These are phyloP conservation scores for Ophraella communa DNA, from an alignment of 2,888 invertebrate genomes.

Conservation along the genomic window DNA sequence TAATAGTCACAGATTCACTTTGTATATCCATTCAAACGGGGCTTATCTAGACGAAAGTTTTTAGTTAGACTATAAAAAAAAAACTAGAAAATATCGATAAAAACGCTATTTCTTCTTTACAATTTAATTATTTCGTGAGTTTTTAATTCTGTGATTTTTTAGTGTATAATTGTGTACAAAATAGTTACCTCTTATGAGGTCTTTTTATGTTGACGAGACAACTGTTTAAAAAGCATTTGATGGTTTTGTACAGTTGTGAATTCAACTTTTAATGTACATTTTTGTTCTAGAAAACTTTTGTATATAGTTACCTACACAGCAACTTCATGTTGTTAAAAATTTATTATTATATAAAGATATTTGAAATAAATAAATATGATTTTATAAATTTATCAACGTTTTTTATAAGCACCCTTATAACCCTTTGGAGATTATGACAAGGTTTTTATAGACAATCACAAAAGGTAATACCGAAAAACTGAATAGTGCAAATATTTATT, in stretches of 20 bases:
- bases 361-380: constrained; percentile 47
- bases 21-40: constrained; percentile 29
- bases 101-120: constrained; percentile 40
- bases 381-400: constrained; percentile 22
- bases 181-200: constrained; percentile 42
- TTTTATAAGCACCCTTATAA: background rate
- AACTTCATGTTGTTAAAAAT: constrained; percentile 55
- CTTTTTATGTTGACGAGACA: constrained; percentile 38
- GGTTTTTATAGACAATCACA: too few species aligned
- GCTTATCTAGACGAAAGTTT: background rate
- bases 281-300: constrained; percentile 55
- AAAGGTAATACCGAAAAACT: too few species aligned
- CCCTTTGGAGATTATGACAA: too few species aligned
- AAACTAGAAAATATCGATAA: constrained; percentile 12
- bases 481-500: too few species aligned
- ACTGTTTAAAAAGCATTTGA: constrained; percentile 36
- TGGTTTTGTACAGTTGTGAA: constrained; percentile 39
- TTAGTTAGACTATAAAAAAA: background rate
- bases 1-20: constrained; percentile 46
- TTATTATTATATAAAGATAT: constrained; percentile 53
- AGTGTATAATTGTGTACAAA: constrained; percentile 52
- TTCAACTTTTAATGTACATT: constrained; percentile 50
- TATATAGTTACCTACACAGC: constrained; percentile 58
- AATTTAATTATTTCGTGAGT: constrained; percentile 53
- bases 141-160: constrained; percentile 58